phyloP scores from a whole-genome alignment of 2,113 vertebrate species.

The Cromileptes altivelis region DNA sequence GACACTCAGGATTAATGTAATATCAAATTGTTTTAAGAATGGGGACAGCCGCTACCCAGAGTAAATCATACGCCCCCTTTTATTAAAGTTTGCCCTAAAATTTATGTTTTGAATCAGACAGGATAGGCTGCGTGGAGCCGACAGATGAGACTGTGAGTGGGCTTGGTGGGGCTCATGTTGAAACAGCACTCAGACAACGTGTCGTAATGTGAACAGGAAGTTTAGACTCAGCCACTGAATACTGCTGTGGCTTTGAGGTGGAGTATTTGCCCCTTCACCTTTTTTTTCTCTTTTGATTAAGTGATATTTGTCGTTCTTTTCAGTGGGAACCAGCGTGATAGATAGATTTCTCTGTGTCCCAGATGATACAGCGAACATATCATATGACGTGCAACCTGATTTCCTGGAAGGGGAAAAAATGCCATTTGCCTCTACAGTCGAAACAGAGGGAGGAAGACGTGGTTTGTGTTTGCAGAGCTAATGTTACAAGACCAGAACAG shows the following conservation, averaged over 20 bases:
- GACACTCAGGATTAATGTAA: conserved; percentile 79
- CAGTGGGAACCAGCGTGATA: conserved; percentile 45
- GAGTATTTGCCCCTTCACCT: conserved; percentile 19
- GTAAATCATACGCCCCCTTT: conserved; percentile 78
- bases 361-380: conserved; percentile 37
- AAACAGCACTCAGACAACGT: conserved; percentile 54
- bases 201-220: conserved; percentile 72
- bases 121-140: conserved; percentile 32
- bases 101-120: conserved; percentile 72
- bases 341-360: conserved; percentile 39
- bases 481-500: conserved; percentile 29
- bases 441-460: background rate
- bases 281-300: conserved; percentile 33
- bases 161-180: conserved; percentile 38
- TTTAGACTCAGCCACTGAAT: conserved; percentile 60
- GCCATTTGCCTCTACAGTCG: conserved; percentile 28
- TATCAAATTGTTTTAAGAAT: conserved; percentile 81
- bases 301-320: conserved; percentile 51
- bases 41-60: conserved; percentile 67
- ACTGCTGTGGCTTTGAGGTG: conserved; percentile 45
- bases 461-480: conserved; percentile 50
- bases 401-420: conserved; percentile 49
- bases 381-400: conserved; percentile 32
- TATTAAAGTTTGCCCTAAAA: conserved; percentile 77
- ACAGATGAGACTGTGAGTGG: conserved; percentile 67